Evolutionary conservation across 2,888 invertebrate species (phyloP).

Genomic region (Encarsia formosa): DNA sequence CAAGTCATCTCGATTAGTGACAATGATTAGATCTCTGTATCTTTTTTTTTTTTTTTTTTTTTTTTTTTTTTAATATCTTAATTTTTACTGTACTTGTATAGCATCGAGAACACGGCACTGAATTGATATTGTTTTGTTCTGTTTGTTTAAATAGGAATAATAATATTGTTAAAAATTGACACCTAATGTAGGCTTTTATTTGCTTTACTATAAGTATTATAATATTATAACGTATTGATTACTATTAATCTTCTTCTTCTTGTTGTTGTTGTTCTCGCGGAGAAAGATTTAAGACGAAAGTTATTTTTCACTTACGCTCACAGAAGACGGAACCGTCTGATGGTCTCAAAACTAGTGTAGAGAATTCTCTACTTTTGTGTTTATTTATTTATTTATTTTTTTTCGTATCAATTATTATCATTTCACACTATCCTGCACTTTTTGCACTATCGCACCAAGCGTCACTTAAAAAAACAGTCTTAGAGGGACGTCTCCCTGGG

Average conservation of each 20-base stretch:
- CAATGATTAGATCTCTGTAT: too few species aligned
- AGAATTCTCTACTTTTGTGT: background rate
- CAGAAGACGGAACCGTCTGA: background rate
- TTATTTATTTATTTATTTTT: background rate
- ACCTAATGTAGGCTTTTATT: slow-evolving; percentile 24
- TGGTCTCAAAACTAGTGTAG: background rate
- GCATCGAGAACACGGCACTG: too few species aligned
- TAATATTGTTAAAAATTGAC: slow-evolving; percentile 28
- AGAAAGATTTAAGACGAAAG: background rate
- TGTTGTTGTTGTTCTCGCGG: background rate
- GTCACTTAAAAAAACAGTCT: slow-evolving; percentile 1
- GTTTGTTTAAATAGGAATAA: slow-evolving; percentile 11
- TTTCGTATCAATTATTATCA: background rate
- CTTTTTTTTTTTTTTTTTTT: too few species aligned
- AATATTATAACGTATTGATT: too few species aligned
- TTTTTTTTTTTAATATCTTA: too few species aligned
- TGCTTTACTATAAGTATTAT: too few species aligned
- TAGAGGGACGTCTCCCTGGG: slow-evolving; percentile 44
- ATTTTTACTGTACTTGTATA: too few species aligned
- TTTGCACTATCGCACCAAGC: background rate
- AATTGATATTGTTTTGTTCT: background rate
- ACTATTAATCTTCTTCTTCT: background rate
- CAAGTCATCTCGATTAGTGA: too few species aligned
- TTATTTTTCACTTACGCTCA: background rate
- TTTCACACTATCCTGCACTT: slow-evolving; percentile 1